These are phyloP conservation scores for Tauraco erythrolophus DNA, from an alignment of 2,113 vertebrate genomes.

Conservation along the genomic window DNA sequence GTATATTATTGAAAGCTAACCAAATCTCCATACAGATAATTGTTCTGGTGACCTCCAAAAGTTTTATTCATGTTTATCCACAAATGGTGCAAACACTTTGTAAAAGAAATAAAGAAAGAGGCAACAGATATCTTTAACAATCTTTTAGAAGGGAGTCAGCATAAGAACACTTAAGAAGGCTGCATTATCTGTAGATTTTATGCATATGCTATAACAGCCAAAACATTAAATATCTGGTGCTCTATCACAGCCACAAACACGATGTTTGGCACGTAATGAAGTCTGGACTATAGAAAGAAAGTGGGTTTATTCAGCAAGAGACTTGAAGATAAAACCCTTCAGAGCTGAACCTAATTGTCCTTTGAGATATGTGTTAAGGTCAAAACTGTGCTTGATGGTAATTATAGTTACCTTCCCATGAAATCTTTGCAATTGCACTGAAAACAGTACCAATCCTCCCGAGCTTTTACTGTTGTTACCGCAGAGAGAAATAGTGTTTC, in stretches of 20 bases:
- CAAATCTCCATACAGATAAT: slow-evolving; percentile 7
- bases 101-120: slow-evolving; percentile 71
- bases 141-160: slow-evolving; percentile 54
- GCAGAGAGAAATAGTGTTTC: background rate
- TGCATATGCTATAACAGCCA: slow-evolving; percentile 12
- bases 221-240: slow-evolving; percentile 51
- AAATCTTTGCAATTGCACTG: slow-evolving; percentile 6
- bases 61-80: slow-evolving; percentile 65
- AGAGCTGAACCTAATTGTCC: slow-evolving; percentile 49
- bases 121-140: slow-evolving; percentile 56
- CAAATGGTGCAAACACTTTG: slow-evolving; percentile 30
- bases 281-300: background rate
- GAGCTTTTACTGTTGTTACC: background rate
- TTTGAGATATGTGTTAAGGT: slow-evolving; percentile 62
- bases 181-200: slow-evolving; percentile 62
- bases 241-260: slow-evolving; percentile 49
- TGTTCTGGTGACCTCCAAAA: slow-evolving; percentile 39
- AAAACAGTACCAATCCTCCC: background rate
- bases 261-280: slow-evolving; percentile 33
- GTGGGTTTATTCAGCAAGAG: slow-evolving; percentile 55
- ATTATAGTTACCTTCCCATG: background rate
- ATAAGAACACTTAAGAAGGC: slow-evolving; percentile 60
- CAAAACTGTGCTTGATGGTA: background rate
- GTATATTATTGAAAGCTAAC: slow-evolving; percentile 53
- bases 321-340: slow-evolving; percentile 38